Percentiles rank a stretch among this genome's conserved stretches.
Conservation (phyloP, 2,888 invertebrate species). For the Anthrax anthrax region DNA sequence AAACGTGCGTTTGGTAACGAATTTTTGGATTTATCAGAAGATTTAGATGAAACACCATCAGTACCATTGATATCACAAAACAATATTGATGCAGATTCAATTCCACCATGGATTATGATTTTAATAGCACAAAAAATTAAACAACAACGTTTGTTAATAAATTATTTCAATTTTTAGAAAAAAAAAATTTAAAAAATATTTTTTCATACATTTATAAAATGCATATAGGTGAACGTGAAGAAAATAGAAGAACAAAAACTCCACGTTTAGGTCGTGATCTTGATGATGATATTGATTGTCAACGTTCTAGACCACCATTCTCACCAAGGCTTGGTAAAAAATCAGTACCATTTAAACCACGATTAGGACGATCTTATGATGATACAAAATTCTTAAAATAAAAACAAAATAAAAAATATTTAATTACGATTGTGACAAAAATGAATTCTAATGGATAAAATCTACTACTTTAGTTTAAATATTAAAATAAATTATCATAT, state of each 20-base stretch:
- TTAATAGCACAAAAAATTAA: slow-evolving; percentile 4
- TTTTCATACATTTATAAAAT: not conserved
- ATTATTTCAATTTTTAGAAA: not conserved
- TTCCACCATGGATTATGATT: slow-evolving; percentile 4
- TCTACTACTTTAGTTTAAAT: too few relatives aligned
- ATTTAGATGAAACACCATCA: not conserved
- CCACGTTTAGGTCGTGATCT: slow-evolving; percentile 4
- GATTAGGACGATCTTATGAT: slow-evolving; percentile 23
- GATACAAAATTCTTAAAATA: not conserved
- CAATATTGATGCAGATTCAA: not conserved
- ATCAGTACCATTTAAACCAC: slow-evolving; percentile 34
- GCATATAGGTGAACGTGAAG: not conserved
- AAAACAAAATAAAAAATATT: not conserved
- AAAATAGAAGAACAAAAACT: not conserved
- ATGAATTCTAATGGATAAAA: too few relatives aligned
- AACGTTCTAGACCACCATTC: slow-evolving; percentile 34
- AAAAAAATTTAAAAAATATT: not conserved
- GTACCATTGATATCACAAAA: not conserved
- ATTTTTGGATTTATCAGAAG: not conserved
- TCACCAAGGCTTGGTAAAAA: slow-evolving; percentile 37
- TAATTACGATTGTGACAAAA: too few relatives aligned
- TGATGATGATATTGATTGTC: slow-evolving; percentile 13
- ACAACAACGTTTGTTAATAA: not conserved
- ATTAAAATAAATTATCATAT: too few relatives aligned
- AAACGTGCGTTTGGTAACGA: slow-evolving; percentile 3